Evolutionary conservation across 2,797 vertebrate genomes (phyloP).

Genomic region (Takifugu ocellatus): DNA sequence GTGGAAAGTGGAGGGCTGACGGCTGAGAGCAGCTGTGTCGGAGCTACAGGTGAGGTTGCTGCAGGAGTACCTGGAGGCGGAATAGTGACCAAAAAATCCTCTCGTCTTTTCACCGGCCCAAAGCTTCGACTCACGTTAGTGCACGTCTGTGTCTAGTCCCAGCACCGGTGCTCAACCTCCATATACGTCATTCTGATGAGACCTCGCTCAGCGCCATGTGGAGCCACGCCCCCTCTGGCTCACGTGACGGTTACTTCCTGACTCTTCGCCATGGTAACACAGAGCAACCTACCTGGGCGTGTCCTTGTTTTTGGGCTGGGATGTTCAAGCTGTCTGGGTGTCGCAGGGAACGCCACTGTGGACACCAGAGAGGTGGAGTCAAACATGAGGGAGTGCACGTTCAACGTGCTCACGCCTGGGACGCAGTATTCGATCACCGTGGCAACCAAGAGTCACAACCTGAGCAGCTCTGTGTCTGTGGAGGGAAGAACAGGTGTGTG

Average conservation of each 20-base stretch:
- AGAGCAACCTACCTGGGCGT: neutral
- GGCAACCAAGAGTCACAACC: constrained; percentile 80
- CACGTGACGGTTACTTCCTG: constrained; percentile 83
- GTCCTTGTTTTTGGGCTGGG: neutral
- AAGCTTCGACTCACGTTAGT: neutral
- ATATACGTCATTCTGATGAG: constrained; percentile 87
- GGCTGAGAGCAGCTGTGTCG: constrained; percentile 52
- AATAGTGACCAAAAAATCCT: neutral
- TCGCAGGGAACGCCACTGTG: constrained; percentile 55
- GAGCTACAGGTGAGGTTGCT: constrained; percentile 55
- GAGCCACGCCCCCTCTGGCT: constrained; percentile 77
- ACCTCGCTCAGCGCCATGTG: constrained; percentile 87
- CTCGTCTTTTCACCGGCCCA: no score
- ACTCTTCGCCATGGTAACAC: constrained; percentile 73
- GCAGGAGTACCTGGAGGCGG: neutral
- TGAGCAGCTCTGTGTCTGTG: constrained; percentile 80
- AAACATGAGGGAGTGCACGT: constrained; percentile 91
- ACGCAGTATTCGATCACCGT: constrained; percentile 80
- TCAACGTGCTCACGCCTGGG: constrained; percentile 85
- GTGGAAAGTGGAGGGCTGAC: constrained; percentile 65
- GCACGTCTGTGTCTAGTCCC: constrained; percentile 74
- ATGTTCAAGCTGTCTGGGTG: neutral
- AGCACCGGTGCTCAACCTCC: constrained; percentile 79
- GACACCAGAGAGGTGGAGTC: constrained; percentile 76
- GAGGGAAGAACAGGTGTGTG: constrained; percentile 85